Base-by-base conservation (phyloP, 1,140 invertebrate species). In the Philotrypesis tridentata region DNA sequence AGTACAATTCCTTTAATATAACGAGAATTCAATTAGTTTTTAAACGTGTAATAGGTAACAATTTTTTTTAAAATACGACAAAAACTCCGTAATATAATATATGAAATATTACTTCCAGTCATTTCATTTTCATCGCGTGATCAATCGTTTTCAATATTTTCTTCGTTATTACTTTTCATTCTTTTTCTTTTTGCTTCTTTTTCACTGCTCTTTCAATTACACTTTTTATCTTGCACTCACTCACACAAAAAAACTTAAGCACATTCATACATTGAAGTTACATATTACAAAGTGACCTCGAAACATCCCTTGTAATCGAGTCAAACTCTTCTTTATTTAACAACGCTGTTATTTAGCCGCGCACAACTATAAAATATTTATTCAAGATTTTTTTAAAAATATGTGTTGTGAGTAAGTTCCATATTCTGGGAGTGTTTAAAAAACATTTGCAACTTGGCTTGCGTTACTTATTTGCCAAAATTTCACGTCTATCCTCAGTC, bases 1-100 rank as follows among this genome's bases (percentile, higher is more conserved):
- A 82, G 4, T 72, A 82, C 55, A 82, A 78, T 82, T 78, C n/a
- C 55, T 78, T 81, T 78, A 78, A 78, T 73, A 21, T 78, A 82
- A 82, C 81, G 74, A 78, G 67, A 78, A 82, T 82, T 78, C 68
- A 72, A 65, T 82, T 76, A 82, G 25, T 55, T 73, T 63, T 78
- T 82, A 65, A 82, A 82, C 75, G 77, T 82, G 80, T 7, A 82
- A 78, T 68, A 79, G 60, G 40, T 79, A 83, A 83, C 76, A 79
- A 75, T 74, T 82, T 78, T 55, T 78, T 75, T 61, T 63, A 17
- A 65, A 82, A 77, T 71, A 72, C 33, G 67, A 78, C 68, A 73
- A 78, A 82, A 82, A 78, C 73, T 82, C 23, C 48, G 68, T 75
- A 81, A 68, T 73, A 63, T 21, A 67, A 73, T 75, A 31, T 60